Evolutionary conservation across 1,140 invertebrate species (phyloP).

Genomic region (Lordiphosa clarofinis): DNA sequence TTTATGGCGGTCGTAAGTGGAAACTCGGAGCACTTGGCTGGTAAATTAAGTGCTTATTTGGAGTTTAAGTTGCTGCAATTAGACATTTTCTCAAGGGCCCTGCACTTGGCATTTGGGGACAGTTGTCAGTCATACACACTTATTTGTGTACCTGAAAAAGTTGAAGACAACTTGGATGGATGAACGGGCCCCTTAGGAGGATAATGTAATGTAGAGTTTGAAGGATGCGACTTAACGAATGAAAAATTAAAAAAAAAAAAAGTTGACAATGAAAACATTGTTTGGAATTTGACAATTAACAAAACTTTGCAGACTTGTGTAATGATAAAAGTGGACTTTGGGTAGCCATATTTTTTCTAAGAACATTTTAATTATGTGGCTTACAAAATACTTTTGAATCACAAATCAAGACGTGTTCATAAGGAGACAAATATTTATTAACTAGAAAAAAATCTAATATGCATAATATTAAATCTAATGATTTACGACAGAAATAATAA

Average conservation of each 20-base stretch:
- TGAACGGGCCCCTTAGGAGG: neutral
- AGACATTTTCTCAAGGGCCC: constrained; percentile 58
- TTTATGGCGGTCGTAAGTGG: constrained; percentile 52
- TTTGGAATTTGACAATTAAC: constrained; percentile 5
- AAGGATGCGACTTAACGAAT: constrained; percentile 1
- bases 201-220: neutral
- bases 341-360: no score
- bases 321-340: constrained; percentile 15
- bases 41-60: constrained; percentile 76
- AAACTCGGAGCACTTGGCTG: constrained; percentile 62
- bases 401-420: no score
- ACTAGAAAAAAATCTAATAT: no score
- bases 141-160: constrained; percentile 4
- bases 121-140: constrained; percentile 17
- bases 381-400: no score
- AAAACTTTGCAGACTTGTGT: constrained; percentile 58
- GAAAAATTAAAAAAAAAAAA: neutral
- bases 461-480: no score
- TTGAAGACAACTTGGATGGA: neutral
- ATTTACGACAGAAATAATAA: no score
- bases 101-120: constrained; percentile 28
- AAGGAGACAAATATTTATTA: no score
- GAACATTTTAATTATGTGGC: no score
- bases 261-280: constrained; percentile 2
- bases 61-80: constrained; percentile 74